phyloP scores from a whole-genome alignment of 1,140 invertebrate genomes.

The Helicoverpa armigera region DNA sequence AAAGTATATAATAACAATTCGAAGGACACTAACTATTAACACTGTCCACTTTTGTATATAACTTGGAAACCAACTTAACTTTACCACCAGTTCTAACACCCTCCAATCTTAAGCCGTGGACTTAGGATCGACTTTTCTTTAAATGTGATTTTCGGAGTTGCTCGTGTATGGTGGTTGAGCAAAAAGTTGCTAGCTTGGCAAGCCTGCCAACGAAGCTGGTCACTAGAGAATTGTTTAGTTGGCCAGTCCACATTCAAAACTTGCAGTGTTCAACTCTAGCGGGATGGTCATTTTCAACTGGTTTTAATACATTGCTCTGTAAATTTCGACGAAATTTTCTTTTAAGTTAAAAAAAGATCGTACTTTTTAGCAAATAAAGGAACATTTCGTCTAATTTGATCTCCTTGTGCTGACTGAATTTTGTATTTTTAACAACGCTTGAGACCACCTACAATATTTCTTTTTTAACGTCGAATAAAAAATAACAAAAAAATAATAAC shows the following conservation, averaged over 20 bases:
- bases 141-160: conserved; percentile 15
- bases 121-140: conserved; percentile 30
- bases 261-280: conserved; percentile 40
- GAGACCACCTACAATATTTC: too few relatives aligned
- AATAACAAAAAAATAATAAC: too few relatives aligned
- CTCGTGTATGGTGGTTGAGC: conserved; percentile 43
- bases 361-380: background rate
- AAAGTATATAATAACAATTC: conserved; percentile 74
- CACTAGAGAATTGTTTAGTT: conserved; percentile 73
- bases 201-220: conserved; percentile 65
- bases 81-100: background rate
- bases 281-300: conserved; percentile 16
- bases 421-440: too few relatives aligned
- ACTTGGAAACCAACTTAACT: conserved; percentile 53
- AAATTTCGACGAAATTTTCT: conserved; percentile 2
- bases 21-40: conserved; percentile 72
- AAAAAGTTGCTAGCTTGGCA: conserved; percentile 68
- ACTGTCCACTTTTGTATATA: conserved; percentile 68
- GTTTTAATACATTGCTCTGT: conserved; percentile 41
- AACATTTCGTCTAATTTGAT: too few relatives aligned
- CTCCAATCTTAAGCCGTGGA: background rate
- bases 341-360: background rate
- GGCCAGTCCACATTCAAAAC: conserved; percentile 56
- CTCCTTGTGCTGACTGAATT: too few relatives aligned
- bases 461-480: too few relatives aligned